Conservation (phyloP, 2,888 invertebrate species). For the Pachliopta kotzebuea region DNA sequence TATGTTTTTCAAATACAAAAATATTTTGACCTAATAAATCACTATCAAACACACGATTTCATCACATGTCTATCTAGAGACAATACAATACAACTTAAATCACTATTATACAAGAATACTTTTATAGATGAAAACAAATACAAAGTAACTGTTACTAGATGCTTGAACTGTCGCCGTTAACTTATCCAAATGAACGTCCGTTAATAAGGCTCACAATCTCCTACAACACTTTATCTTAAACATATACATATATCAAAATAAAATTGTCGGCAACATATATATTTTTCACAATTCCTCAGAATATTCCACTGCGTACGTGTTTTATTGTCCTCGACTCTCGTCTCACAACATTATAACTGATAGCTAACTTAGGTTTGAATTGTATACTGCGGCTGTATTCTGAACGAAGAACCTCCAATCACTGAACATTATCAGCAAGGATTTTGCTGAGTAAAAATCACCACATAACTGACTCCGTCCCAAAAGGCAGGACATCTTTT, state of each 20-base stretch:
- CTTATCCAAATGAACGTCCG: conserved; percentile 9
- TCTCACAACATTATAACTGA: not conserved
- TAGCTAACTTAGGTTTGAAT: not conserved
- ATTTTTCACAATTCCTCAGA: conserved; percentile 18
- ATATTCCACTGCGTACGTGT: conserved; percentile 4
- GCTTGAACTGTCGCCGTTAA: conserved; percentile 13
- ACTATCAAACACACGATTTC: conserved; percentile 62
- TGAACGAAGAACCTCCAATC: no score
- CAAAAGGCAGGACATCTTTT: no score
- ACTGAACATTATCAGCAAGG: not conserved
- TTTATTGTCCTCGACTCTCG: conserved; percentile 15
- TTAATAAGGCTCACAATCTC: conserved; percentile 12
- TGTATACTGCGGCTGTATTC: no score
- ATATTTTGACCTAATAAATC: conserved; percentile 71
- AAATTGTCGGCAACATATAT: conserved; percentile 12
- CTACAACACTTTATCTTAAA: conserved; percentile 10
- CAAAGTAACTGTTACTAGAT: conserved; percentile 6
- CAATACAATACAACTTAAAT: conserved; percentile 28
- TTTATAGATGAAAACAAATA: conserved; percentile 16
- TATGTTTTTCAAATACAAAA: conserved; percentile 72
- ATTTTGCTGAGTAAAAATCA: not conserved
- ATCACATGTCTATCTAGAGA: conserved; percentile 37
- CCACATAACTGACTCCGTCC: not conserved
- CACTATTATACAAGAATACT: conserved; percentile 17
- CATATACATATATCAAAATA: not conserved